These are phyloP conservation scores for Syngnathus floridae DNA, from an alignment of 2,113 vertebrate genomes.

Conservation along the genomic window DNA sequence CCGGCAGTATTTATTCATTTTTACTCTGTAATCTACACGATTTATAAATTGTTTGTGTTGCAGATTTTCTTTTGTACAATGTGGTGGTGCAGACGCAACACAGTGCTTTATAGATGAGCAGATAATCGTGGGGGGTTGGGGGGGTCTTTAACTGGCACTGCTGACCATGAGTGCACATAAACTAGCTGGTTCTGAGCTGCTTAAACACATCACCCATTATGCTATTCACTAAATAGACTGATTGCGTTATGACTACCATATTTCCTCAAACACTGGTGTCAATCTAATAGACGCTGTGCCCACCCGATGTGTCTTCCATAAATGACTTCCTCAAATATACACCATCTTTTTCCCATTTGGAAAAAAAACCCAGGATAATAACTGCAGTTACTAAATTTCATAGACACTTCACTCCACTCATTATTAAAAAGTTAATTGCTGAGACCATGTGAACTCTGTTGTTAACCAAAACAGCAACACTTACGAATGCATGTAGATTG, in stretches of 20 bases:
- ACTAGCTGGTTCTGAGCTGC: slow-evolving; percentile 16
- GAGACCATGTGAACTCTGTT: not conserved
- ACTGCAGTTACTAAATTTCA: too few species aligned
- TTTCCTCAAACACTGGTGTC: not conserved
- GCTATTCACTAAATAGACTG: slow-evolving; percentile 13
- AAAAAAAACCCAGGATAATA: not conserved
- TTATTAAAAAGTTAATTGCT: not conserved
- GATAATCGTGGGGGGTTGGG: slow-evolving; percentile 15
- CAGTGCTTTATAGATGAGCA: slow-evolving; percentile 8
- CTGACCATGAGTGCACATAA: slow-evolving; percentile 28
- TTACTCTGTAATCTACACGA: slow-evolving; percentile 60
- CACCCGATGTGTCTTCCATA: not conserved
- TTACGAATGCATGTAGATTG: too few species aligned
- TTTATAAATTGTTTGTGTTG: slow-evolving; percentile 31
- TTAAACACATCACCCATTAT: not conserved
- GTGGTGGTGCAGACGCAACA: slow-evolving; percentile 10
- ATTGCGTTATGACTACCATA: not conserved
- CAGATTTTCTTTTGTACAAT: slow-evolving; percentile 13
- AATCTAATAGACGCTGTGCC: not conserved
- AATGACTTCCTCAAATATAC: not conserved
- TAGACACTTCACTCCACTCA: not conserved
- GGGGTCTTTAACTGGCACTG: not conserved
- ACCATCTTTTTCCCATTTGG: not conserved
- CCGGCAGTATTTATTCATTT: slow-evolving; percentile 47
- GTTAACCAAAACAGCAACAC: too few species aligned